Conservation (phyloP, 1,140 invertebrate species). For the Aricia agestis region DNA sequence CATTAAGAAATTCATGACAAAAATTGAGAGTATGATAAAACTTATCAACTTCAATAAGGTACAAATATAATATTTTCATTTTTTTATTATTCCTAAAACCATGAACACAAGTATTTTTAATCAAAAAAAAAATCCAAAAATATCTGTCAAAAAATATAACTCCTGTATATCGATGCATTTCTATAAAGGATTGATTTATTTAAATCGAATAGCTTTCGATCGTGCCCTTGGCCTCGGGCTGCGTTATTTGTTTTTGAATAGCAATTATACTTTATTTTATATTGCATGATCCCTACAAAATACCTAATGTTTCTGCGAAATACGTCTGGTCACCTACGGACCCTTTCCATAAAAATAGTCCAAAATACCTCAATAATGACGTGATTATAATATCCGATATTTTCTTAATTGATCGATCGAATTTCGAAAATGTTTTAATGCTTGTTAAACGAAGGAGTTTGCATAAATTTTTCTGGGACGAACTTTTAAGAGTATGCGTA, state of each 20-base stretch:
- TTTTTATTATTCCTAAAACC: too few relatives aligned
- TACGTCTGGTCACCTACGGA: slow-evolving; percentile 42
- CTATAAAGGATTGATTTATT: slow-evolving; percentile 73
- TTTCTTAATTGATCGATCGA: slow-evolving; percentile 19
- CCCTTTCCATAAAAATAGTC: slow-evolving; percentile 37
- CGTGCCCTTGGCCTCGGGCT: slow-evolving; percentile 55
- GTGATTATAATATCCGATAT: slow-evolving; percentile 29
- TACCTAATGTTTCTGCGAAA: slow-evolving; percentile 64
- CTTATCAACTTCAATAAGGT: too few relatives aligned
- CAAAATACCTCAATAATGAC: slow-evolving; percentile 38
- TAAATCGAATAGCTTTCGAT: slow-evolving; percentile 68
- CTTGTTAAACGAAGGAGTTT: neutral
- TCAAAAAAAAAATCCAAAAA: neutral
- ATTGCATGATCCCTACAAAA: slow-evolving; percentile 57
- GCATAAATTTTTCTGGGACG: neutral
- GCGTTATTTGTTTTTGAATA: slow-evolving; percentile 73
- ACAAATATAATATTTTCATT: too few relatives aligned
- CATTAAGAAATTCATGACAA: too few relatives aligned
- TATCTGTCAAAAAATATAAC: slow-evolving; percentile 2
- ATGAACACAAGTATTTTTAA: too few relatives aligned
- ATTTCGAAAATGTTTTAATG: slow-evolving; percentile 16
- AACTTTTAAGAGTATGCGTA: too few relatives aligned
- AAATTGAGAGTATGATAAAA: too few relatives aligned
- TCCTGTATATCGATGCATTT: slow-evolving; percentile 66
- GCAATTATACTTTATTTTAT: slow-evolving; percentile 75